A percentile compares a stretch with the other conserved stretches of the same genome.
Evolutionary conservation across 2,113 vertebrate genomes (phyloP).

Genomic region (Henicopernis longicauda): DNA sequence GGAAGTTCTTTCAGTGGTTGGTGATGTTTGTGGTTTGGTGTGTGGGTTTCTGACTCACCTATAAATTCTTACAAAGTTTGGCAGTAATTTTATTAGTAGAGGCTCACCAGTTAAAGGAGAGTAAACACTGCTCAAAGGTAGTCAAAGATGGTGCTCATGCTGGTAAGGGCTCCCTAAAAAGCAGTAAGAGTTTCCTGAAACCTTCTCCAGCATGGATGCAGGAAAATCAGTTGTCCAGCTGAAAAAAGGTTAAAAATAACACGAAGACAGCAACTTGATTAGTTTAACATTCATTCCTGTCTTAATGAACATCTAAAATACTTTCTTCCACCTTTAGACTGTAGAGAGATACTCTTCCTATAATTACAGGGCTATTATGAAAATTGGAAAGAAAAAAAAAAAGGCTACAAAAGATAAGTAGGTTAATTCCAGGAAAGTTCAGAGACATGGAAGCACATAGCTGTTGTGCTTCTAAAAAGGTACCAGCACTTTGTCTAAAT

Average conservation of each 20-base stretch:
- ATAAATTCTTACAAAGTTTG: neutral
- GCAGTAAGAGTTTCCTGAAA: neutral
- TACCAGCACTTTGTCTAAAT: neutral
- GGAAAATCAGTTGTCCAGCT: neutral
- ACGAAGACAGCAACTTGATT: neutral
- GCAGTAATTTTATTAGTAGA: neutral
- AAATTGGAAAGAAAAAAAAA: neutral
- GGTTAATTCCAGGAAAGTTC: neutral
- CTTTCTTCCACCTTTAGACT: neutral
- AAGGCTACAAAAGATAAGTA: neutral
- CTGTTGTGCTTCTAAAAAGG: neutral
- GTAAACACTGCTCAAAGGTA: neutral
- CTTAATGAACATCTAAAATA: neutral
- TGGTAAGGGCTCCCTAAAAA: neutral
- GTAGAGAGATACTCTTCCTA: neutral
- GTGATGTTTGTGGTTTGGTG: neutral
- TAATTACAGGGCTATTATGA: neutral
- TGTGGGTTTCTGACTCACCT: neutral
- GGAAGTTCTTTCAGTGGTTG: neutral
- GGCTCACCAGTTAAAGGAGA: neutral
- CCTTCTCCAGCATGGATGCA: neutral
- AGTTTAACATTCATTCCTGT: neutral
- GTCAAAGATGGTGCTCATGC: neutral
- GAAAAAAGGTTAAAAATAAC: neutral
- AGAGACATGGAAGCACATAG: neutral